Evolutionary conservation across 2,888 invertebrate genomes (phyloP), one percentile per base, ranked within the genome.

Genomic region (Pseudococcus longispinus): DNA sequence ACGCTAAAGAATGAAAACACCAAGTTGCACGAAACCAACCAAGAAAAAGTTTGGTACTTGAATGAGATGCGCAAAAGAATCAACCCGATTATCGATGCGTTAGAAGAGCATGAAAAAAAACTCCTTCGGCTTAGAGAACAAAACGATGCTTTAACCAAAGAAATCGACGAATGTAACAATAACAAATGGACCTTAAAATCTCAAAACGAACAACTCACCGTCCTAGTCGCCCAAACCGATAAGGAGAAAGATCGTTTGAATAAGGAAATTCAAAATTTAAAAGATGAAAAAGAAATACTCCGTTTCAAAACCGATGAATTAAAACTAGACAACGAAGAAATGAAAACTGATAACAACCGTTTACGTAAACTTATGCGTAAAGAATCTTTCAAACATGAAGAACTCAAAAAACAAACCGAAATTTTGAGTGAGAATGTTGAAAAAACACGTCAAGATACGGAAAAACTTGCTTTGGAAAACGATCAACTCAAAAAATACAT

Each of bases 81-180:
- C n/a, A 42, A 85, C 29, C 44, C 74, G 23, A 44, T 85, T 8
- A 74, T 70, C 23, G 23, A 74, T 44, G 74, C 60, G 0, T 51
- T 80, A 32, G 77, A 86, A 42, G 80, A 80, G 23, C 80, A 74
- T 29, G 55, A 86, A 32, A 29, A 23, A 26, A 70, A 44, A 46
- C 32, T 32, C 15, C n/a, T 44, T 8, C 91, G 91, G 88, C 89
- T 92, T 88, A 92, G 42, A 70, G 70, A 87, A 6, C 91, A 88
- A 91, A 91, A 8, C 91, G 92, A 87, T 0, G 20, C 80, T 55
- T 89, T 91, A 77, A 91, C 91, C 0, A 91, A 91, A 1, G 91
- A 91, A 88, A 88, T 91, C 84, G 91, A 91, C 88, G 89, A 89
- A 65, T 90, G 91, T 83, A 91, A 91, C 65, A 90, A 90, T 11